phyloP scores from a whole-genome alignment of 2,888 invertebrate species.

The Sesia apiformis region DNA sequence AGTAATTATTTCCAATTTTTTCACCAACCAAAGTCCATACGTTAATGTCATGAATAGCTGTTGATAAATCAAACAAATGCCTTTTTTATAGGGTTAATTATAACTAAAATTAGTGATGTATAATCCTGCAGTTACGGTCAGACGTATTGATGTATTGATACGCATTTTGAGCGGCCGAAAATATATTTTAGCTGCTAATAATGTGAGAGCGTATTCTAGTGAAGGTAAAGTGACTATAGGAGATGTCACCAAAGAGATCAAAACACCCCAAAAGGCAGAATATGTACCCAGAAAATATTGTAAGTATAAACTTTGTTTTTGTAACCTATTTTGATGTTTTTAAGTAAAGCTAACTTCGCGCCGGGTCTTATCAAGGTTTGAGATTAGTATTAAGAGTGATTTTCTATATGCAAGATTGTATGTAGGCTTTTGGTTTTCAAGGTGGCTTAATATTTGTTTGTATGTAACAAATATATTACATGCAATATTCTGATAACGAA shows the following conservation, averaged over 20 bases:
- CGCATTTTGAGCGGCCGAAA: constrained; percentile 60
- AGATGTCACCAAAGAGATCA: constrained; percentile 78
- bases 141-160: constrained; percentile 66
- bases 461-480: too few species aligned
- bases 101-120: constrained; percentile 28
- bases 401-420: background rate
- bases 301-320: constrained; percentile 60
- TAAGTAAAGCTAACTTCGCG: constrained; percentile 5
- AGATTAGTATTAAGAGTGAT: background rate
- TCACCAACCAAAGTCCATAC: constrained; percentile 11
- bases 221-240: constrained; percentile 81
- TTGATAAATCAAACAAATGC: constrained; percentile 11
- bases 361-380: background rate
- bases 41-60: constrained; percentile 8
- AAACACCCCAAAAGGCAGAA: constrained; percentile 79
- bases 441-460: too few species aligned
- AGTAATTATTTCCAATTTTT: constrained; percentile 21
- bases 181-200: constrained; percentile 44
- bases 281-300: constrained; percentile 89
- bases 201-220: constrained; percentile 56
- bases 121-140: constrained; percentile 52
- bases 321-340: constrained; percentile 9
- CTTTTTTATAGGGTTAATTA: constrained; percentile 3
- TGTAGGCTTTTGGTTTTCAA: too few species aligned
- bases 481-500: too few species aligned